Evolutionary conservation across 1,140 invertebrate genomes (phyloP), one percentile per base, ranked within the genome.

Genomic region (Caenorhabditis latens): DNA sequence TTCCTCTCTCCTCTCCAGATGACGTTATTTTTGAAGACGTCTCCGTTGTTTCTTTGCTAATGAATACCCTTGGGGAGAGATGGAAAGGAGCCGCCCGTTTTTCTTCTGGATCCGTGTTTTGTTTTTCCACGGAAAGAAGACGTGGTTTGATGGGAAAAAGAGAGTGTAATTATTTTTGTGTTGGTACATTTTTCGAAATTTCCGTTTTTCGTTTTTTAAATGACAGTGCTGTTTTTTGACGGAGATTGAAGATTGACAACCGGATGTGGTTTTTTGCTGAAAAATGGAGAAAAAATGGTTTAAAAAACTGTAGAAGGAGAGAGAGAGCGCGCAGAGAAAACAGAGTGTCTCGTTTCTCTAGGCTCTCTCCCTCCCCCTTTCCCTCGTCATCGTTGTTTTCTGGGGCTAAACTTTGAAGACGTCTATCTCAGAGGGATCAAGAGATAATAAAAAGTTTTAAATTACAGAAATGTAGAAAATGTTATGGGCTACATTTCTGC

Each of bases 31-130:
- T 21, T 32, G 8, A 21, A 24, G 1, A 32, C 61, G 21, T 63
- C 21, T 63, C 11, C 61, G n/a, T 63, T 63, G 19, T 63, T 13
- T 63, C 8, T n/a, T 13, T 46, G 65, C 65, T 71, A 71, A 71
- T 71, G 65, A 71, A 71, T 71, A 71, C 65, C 65, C 65, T 46
- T 32, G 65, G 24, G 65, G n/a, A 19, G 40, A 8, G 40, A 8
- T 14, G 21, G 9, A 32, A 32, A 65, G 5, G 16, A 19, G 16
- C 11, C 11, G 61, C 61, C 24, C 61, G 21, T 19, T 4, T 21
- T 19, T 58, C n/a, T 58, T 58, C 14, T 19, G 21, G 5, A 32
- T 32, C 32, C 32, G 32, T 32, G 32, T 32, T 32, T 32, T 32
- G 32, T 32, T 32, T 32, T 32, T 32, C 32, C 2, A 2, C 32